Evolutionary conservation across 2,888 invertebrate species (phyloP), one percentile per base, ranked within the genome.

Genomic region (Muschampia plurimacula): DNA sequence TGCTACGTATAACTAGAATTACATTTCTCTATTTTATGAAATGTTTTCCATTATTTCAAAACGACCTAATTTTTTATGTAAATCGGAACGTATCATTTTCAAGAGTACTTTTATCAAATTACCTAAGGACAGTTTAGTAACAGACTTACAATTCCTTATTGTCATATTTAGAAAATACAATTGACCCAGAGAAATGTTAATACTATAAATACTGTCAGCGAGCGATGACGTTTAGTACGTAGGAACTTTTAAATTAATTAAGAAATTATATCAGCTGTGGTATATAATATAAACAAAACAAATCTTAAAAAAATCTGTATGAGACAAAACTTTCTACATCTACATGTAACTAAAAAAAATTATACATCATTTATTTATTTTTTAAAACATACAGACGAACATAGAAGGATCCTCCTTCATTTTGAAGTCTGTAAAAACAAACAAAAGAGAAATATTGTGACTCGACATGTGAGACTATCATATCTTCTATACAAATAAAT

Each of bases 161-260:
- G 67, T 72, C 72, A 72, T 72, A 72, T 72, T 72, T 72, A 72
- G 72, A 72, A 72, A 72, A 72, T 72, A 62, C 67, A 72, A 72
- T 72, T 72, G 72, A 72, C 72, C 67, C 72, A 67, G 72, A 72
- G 44, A 57, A 72, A 63, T 6, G 22, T 63, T 67, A 64, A 63
- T 68, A 63, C 63, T 72, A 55, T 67, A 63, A 46, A 57, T 67
- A 68, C 15, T 46, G 67, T 62, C 68, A 69, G 41, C 72, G 67
- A 57, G 63, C 63, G 67, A 68, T 72, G 67, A 5, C 36, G 8
- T 62, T 9, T 3, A 12, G 32, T 49, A 44, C 7, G 15, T 67
- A 69, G 68, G 68, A 69, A 69, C 68, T 69, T 62, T 60, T 0
- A 69, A 69, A 69, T n/a, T 59, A 67, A 59, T 60, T 13, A 39